Evolutionary conservation across 2,797 vertebrate genomes (phyloP).

Genomic region (Salmo trutta): DNA sequence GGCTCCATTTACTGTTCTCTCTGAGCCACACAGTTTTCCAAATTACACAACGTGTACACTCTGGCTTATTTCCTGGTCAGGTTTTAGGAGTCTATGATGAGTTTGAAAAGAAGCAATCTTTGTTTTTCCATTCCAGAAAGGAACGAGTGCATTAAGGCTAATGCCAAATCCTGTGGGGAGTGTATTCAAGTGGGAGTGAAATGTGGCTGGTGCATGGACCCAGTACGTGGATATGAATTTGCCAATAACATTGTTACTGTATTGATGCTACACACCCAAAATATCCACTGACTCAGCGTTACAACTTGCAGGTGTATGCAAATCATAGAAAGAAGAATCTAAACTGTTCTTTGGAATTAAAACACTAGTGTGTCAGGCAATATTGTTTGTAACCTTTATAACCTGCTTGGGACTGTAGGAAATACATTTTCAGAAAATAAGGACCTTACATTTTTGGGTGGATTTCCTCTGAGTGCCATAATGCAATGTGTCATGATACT

Average conservation of each 20-base stretch:
- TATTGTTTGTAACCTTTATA: too few relatives aligned
- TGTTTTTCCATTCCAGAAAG: slow-evolving; percentile 81
- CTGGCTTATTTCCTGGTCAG: slow-evolving; percentile 36
- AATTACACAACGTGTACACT: slow-evolving; percentile 54
- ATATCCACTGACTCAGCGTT: background rate
- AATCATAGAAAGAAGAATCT: too few relatives aligned
- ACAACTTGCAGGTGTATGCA: too few relatives aligned
- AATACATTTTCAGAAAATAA: too few relatives aligned
- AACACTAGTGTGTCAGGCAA: too few relatives aligned
- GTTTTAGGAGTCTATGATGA: background rate
- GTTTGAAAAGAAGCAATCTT: background rate
- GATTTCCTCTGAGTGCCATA: background rate
- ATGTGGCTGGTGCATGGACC: slow-evolving; percentile 92
- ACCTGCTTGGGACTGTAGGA: too few relatives aligned
- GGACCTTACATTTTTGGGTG: too few relatives aligned
- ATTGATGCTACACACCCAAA: background rate
- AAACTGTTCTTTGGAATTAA: too few relatives aligned
- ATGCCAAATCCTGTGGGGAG: slow-evolving; percentile 94
- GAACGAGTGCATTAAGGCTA: slow-evolving; percentile 91
- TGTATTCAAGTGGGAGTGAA: slow-evolving; percentile 93
- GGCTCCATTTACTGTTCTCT: slow-evolving; percentile 50
- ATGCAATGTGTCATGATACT: background rate
- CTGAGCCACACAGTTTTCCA: slow-evolving; percentile 43
- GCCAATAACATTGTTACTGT: slow-evolving; percentile 17
- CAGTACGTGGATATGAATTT: slow-evolving; percentile 20